phyloP scores from a whole-genome alignment of 2,888 invertebrate species.

The Poecilobothrus nobilitatus region DNA sequence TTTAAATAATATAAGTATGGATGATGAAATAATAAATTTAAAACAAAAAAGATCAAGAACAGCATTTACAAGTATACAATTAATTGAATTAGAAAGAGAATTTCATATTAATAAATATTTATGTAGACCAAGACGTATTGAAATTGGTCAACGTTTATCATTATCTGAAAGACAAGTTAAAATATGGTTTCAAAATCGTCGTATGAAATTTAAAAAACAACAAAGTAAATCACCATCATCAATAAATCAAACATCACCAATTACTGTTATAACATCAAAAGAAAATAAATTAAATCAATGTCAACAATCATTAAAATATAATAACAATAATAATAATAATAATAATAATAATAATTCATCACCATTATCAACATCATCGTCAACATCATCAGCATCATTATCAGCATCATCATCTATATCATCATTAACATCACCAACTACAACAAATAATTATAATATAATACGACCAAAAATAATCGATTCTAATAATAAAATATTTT shows the following conservation, averaged over 20 bases:
- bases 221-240: conserved; percentile 13
- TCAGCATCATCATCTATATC: not conserved
- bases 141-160: conserved; percentile 87
- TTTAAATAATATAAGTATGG: not conserved
- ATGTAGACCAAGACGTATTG: conserved; percentile 84
- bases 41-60: conserved; percentile 74
- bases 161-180: conserved; percentile 81
- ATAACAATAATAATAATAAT: not conserved
- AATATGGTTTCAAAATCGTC: conserved; percentile 79
- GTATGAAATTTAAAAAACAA: conserved; percentile 29
- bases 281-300: not conserved
- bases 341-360: not conserved
- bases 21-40: conserved; percentile 12
- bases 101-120: conserved; percentile 93
- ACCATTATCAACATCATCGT: not conserved
- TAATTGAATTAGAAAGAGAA: conserved; percentile 89
- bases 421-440: not conserved
- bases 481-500: not conserved
- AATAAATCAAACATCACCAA: conserved; percentile 12
- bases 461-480: not conserved
- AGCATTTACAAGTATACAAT: conserved; percentile 91
- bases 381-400: conserved; percentile 14
- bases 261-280: conserved; percentile 3
- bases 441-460: not conserved
- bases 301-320: not conserved